Evolutionary conservation across 2,113 vertebrate species (phyloP).

Genomic region (Callopanchax toddi): DNA sequence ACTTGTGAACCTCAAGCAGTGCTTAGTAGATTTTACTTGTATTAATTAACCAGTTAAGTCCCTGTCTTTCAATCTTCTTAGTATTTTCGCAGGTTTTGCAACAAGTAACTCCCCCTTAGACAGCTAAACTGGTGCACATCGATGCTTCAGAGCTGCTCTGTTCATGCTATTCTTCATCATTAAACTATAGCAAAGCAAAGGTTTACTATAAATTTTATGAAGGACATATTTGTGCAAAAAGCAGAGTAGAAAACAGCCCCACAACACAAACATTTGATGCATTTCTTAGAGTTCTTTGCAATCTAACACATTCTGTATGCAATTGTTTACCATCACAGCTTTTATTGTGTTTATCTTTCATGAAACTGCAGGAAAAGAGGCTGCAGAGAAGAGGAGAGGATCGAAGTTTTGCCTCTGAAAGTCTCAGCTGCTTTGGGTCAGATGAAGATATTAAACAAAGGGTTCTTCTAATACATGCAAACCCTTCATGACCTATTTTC

Average conservation of each 20-base stretch:
- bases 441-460: conserved; percentile 22
- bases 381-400: conserved; percentile 7
- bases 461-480: conserved; percentile 52
- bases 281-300: neutral
- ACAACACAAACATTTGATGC: no score
- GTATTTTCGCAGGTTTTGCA: no score
- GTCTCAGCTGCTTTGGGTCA: neutral
- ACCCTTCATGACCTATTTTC: conserved; percentile 51
- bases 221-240: neutral
- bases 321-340: neutral
- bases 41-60: no score
- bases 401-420: neutral
- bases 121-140: no score
- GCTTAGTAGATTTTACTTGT: no score
- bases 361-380: conserved; percentile 8
- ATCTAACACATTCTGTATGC: neutral
- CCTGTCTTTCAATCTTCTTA: no score
- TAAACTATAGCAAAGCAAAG: no score
- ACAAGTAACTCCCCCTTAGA: no score
- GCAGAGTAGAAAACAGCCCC: neutral
- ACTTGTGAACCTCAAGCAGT: no score
- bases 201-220: neutral
- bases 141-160: no score
- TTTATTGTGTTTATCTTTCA: neutral
- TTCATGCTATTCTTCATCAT: no score